phyloP scores from a whole-genome alignment of 2,113 vertebrate genomes.

The Delphinapterus leucas region DNA sequence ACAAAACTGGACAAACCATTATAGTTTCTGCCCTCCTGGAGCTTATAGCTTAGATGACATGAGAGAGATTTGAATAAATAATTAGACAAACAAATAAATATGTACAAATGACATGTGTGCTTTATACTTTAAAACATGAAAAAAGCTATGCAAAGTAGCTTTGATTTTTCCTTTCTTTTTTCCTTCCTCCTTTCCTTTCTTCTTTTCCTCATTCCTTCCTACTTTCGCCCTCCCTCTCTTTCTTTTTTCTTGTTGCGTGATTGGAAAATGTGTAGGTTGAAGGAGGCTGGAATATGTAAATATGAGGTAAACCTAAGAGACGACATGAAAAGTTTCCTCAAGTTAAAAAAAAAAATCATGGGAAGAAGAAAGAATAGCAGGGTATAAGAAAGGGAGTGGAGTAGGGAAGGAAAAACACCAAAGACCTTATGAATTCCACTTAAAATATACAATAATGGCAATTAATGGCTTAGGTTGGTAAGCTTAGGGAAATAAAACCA shows the following conservation, averaged over 20 bases:
- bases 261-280: conserved; percentile 45
- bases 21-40: not conserved
- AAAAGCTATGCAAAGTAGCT: not conserved
- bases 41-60: not conserved
- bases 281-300: not conserved
- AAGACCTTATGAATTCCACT: not conserved
- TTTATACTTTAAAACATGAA: not conserved
- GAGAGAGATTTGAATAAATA: not conserved
- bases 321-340: not conserved
- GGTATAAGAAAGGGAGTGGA: not conserved
- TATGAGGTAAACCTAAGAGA: not conserved
- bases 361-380: not conserved
- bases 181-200: not conserved
- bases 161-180: not conserved
- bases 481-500: conserved; percentile 24
- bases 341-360: not conserved
- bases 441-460: not conserved
- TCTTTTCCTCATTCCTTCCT: not conserved
- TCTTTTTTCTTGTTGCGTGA: not conserved
- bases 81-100: not conserved
- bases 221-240: not conserved
- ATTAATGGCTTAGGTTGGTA: not conserved
- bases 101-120: not conserved
- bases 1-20: not conserved
- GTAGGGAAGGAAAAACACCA: not conserved